Conservation (phyloP, 2,113 vertebrate species). For the Larimichthys crocea region DNA sequence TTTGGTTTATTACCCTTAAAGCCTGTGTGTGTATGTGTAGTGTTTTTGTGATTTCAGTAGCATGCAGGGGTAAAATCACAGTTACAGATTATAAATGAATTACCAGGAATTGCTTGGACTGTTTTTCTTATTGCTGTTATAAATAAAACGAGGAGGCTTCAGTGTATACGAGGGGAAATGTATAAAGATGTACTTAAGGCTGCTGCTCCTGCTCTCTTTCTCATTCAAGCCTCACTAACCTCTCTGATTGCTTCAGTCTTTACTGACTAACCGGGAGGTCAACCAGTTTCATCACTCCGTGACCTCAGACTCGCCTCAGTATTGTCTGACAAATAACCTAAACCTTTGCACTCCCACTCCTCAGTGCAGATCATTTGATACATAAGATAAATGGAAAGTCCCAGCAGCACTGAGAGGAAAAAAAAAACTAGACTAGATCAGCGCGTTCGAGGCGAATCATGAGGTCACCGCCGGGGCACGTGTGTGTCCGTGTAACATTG, state of each 20-base stretch:
- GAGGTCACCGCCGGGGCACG: slow-evolving; percentile 10
- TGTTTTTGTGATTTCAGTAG: background rate
- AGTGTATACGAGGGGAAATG: no score
- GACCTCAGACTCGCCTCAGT: slow-evolving; percentile 56
- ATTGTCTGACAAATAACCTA: slow-evolving; percentile 49
- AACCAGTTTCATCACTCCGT: slow-evolving; percentile 36
- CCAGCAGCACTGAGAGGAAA: background rate
- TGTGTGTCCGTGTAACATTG: slow-evolving; percentile 11
- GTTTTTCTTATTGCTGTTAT: no score
- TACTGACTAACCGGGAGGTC: slow-evolving; percentile 26
- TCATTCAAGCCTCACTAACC: background rate
- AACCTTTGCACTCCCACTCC: slow-evolving; percentile 19
- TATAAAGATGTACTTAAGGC: background rate
- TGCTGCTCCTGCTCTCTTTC: background rate
- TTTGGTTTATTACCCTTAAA: slow-evolving; percentile 11
- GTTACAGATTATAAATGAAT: no score
- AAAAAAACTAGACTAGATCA: background rate
- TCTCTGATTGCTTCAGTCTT: slow-evolving; percentile 50
- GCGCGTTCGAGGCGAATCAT: background rate
- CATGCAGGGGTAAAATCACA: no score
- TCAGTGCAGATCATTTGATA: slow-evolving; percentile 22
- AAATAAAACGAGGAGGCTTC: no score
- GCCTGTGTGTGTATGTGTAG: background rate
- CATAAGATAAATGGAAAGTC: slow-evolving; percentile 31
- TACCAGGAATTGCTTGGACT: no score